Evolutionary conservation across 1,140 invertebrate genomes (phyloP).

Genomic region (Orussus abietinus): DNA sequence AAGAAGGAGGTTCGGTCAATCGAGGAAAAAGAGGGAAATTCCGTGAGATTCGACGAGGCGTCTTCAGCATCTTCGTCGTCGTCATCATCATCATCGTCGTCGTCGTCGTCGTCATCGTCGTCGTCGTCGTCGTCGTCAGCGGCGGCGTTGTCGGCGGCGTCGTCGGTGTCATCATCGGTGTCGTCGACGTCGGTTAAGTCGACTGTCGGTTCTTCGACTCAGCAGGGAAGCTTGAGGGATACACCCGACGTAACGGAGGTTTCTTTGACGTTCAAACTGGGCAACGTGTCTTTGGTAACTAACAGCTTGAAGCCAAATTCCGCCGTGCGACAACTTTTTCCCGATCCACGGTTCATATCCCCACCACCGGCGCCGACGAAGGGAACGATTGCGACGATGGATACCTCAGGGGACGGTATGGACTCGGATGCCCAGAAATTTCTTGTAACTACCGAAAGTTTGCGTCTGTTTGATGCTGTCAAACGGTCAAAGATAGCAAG

Average conservation of each 20-base stretch:
- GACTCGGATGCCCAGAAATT: slow-evolving; percentile 48
- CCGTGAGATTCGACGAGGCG: slow-evolving; percentile 28
- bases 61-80: slow-evolving; percentile 6
- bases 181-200: too few species aligned
- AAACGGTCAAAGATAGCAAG: slow-evolving; percentile 56
- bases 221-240: slow-evolving; percentile 31
- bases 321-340: slow-evolving; percentile 70
- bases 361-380: slow-evolving; percentile 55
- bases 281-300: slow-evolving; percentile 56
- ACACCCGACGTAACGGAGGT: slow-evolving; percentile 50
- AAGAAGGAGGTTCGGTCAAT: slow-evolving; percentile 3
- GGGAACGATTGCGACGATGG: slow-evolving; percentile 15
- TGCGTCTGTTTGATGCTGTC: slow-evolving; percentile 63
- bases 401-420: slow-evolving; percentile 32
- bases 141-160: too few species aligned
- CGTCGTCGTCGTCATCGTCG: too few species aligned
- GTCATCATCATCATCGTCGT: slow-evolving; percentile 4
- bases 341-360: slow-evolving; percentile 57
- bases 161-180: too few species aligned
- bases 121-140: too few species aligned
- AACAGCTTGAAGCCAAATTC: slow-evolving; percentile 67
- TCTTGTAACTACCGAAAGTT: slow-evolving; percentile 61
- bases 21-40: too few species aligned
- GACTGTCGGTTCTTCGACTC: too few species aligned
- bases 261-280: slow-evolving; percentile 59